Evolutionary conservation across 1,140 invertebrate genomes (phyloP).

Genomic region (Eumaeus atala): DNA sequence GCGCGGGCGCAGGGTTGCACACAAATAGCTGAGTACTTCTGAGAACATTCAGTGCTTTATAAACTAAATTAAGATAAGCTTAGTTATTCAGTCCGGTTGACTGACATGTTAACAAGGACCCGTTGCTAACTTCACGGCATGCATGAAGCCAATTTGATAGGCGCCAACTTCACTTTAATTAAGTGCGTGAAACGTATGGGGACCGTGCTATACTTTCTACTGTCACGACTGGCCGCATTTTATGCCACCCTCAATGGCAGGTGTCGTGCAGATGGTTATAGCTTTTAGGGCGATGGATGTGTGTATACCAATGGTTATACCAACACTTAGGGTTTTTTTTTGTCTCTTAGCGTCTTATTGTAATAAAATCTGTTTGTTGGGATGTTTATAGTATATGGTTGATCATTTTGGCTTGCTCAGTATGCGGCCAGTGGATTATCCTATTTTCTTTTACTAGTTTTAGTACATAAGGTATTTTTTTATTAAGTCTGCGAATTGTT

Average conservation of each 20-base stretch:
- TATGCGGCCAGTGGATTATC: too few relatives aligned
- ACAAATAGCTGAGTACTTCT: conserved; percentile 66
- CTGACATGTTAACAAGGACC: conserved; percentile 26
- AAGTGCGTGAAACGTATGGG: conserved; percentile 24
- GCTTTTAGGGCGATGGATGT: conserved; percentile 1
- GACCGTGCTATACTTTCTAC: conserved; percentile 44
- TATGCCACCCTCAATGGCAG: conserved; percentile 22
- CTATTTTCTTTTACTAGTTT: too few relatives aligned
- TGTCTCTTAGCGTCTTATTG: too few relatives aligned
- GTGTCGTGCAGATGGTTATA: conserved; percentile 25
- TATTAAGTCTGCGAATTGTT: too few relatives aligned
- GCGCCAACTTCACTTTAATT: conserved; percentile 30
- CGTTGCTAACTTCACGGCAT: conserved; percentile 22
- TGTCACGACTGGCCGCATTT: conserved; percentile 38
- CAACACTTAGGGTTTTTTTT: too few relatives aligned
- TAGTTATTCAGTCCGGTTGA: conserved; percentile 33
- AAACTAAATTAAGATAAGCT: conserved; percentile 39
- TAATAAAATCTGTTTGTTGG: too few relatives aligned
- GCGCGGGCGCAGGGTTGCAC: conserved; percentile 57
- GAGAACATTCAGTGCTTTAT: conserved; percentile 38
- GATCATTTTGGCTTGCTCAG: too few relatives aligned
- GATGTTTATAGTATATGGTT: too few relatives aligned
- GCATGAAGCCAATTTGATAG: conserved; percentile 26
- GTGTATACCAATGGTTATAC: too few relatives aligned
- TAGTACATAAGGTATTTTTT: too few relatives aligned